Base-by-base conservation (phyloP, 2,797 vertebrate genomes). In the Galagoides demidoff region DNA sequence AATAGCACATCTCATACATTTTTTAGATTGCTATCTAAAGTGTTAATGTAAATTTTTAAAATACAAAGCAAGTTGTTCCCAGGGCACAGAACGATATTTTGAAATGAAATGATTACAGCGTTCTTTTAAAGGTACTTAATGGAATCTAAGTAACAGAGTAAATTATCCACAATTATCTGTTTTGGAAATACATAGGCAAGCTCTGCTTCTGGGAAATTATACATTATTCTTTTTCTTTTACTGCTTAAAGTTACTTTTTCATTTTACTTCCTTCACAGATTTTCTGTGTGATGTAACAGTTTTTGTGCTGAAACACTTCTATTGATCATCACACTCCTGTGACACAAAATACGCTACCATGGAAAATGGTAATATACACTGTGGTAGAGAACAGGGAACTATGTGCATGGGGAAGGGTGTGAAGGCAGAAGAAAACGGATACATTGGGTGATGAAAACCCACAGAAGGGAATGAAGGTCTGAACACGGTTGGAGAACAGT, bases 371-470 rank as follows among this genome's bases (percentile, higher is more conserved):
- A 34, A 16, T 59, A 16, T 10, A 4, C 27, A 19, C 27, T 52
- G 27, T 52, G 52, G 31, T 43, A 31, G 19, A 43, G 83, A 73
- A 27, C 2, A 37, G 8, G 0, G 14, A 4, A 0, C n/a, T 17
- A 1, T 2, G 37, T 29, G 14, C 14, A 34, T 14, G 1, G 11
- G 4, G 3, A 34, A 79, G 3, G 2, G 37, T 14, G 20, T 8
- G 10, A 59, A 81, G 68, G 17, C 7, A 43, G 68, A 52, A 85
- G 8, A 74, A 64, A 39, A 85, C 3, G 9, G 22, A 52, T 1
- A 34, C 1, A n/a, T 31, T 19, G 34, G 34, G 11, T 89, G 3
- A 7, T 13, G 22, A 74, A 73, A 76, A 59, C 5, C 14, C 34
- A 49, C 17, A 45, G 2, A 78, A 34, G 19, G 14, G 7, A 57